Evolutionary conservation across 2,888 invertebrate species (phyloP).

Genomic region (Sinopyrophorus schimmeli): DNA sequence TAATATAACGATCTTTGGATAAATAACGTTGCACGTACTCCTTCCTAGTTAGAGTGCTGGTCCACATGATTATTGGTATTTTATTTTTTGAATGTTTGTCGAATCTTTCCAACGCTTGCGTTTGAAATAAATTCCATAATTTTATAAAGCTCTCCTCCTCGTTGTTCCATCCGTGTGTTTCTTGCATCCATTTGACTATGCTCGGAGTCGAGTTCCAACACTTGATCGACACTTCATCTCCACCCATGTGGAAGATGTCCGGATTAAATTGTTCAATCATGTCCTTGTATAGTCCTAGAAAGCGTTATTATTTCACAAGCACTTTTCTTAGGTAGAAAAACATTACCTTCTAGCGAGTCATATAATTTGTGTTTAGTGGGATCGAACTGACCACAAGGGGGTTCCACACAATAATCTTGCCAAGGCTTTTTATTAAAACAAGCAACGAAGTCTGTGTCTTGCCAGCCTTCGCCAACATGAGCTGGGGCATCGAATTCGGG

Average conservation of each 20-base stretch:
- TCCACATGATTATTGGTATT: conserved; percentile 76
- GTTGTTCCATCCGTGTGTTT: conserved; percentile 62
- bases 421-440: conserved; percentile 78
- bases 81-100: conserved; percentile 59
- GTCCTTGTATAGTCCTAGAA: conserved; percentile 64
- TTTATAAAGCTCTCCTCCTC: conserved; percentile 62
- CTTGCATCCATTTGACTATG: conserved; percentile 70
- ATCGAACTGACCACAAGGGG: conserved; percentile 84
- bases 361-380: conserved; percentile 72
- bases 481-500: conserved; percentile 94
- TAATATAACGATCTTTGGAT: conserved; percentile 74
- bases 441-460: conserved; percentile 67
- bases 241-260: conserved; percentile 87
- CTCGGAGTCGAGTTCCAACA: conserved; percentile 78
- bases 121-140: conserved; percentile 77
- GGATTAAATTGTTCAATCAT: conserved; percentile 72
- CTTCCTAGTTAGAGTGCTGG: conserved; percentile 74
- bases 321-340: neutral
- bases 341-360: conserved; percentile 60
- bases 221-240: conserved; percentile 70
- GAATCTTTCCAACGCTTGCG: conserved; percentile 63
- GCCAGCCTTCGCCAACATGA: conserved; percentile 88
- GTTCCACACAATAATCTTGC: conserved; percentile 73
- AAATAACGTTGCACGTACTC: conserved; percentile 67
- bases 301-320: neutral